A percentile compares a stretch with the other conserved stretches of the same genome.
Conservation (phyloP, 2,113 vertebrate species). For the Ranitomeya imitator region DNA sequence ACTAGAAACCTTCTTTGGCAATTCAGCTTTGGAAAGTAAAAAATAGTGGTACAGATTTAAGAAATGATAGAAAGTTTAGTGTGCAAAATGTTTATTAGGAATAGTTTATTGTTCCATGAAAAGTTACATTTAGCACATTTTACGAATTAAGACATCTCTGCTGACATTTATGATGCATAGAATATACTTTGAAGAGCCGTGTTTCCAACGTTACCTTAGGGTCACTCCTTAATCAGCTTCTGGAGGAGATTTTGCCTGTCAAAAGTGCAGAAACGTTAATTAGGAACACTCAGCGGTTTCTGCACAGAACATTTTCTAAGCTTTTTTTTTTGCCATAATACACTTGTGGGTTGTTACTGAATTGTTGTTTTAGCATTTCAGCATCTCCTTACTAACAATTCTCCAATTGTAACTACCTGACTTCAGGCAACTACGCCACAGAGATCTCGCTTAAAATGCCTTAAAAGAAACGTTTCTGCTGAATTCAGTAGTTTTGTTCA, state of each 20-base stretch:
- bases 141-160: not conserved
- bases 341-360: constrained; percentile 49
- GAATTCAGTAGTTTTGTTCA: constrained; percentile 26
- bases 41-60: not conserved
- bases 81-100: not conserved
- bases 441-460: constrained; percentile 41
- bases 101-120: constrained; percentile 3
- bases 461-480: constrained; percentile 46
- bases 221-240: constrained; percentile 28
- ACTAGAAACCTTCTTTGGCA: not conserved
- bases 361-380: constrained; percentile 52
- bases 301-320: constrained; percentile 1
- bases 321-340: constrained; percentile 32
- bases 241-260: constrained; percentile 30
- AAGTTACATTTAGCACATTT: constrained; percentile 12
- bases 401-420: constrained; percentile 42
- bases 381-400: constrained; percentile 47
- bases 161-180: constrained; percentile 6
- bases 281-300: constrained; percentile 44
- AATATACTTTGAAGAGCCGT: not conserved
- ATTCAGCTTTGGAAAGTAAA: not conserved
- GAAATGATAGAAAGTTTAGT: not conserved
- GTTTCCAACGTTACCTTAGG: constrained; percentile 33
- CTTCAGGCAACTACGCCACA: constrained; percentile 50
- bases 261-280: constrained; percentile 39